Conservation (phyloP, 92 coral and sea anemone species). For the Porites divaricata region DNA sequence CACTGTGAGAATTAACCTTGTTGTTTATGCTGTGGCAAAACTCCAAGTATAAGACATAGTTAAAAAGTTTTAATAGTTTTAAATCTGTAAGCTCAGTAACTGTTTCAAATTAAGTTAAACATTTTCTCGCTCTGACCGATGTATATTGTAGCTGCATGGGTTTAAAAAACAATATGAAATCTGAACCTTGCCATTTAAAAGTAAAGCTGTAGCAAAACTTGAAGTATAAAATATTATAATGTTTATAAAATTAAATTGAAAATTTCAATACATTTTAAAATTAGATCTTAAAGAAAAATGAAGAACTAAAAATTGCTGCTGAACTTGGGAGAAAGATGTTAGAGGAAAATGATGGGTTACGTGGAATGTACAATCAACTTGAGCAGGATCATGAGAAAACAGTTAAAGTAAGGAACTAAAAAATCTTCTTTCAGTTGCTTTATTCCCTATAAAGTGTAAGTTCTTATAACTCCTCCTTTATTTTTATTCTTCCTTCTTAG, state of each 20-base stretch:
- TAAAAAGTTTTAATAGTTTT: no score
- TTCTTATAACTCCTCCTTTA: not conserved
- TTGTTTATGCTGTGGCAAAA: no score
- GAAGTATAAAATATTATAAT: no score
- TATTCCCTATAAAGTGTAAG: not conserved
- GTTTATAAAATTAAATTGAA: not conserved
- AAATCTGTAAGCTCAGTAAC: no score
- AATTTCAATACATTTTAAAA: not conserved
- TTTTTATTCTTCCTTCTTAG: no score
- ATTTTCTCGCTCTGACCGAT: no score
- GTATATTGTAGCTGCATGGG: no score
- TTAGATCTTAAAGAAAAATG: conserved; percentile 88
- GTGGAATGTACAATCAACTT: conserved; percentile 67
- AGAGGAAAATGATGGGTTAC: conserved; percentile 88
- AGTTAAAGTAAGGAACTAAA: conserved; percentile 71
- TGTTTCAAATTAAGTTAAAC: no score
- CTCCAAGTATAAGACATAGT: no score
- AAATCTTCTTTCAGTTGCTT: not conserved
- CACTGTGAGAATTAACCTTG: no score
- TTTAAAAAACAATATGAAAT: no score
- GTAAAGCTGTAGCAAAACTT: no score
- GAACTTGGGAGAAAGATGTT: conserved; percentile 94
- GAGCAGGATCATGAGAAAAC: conserved; percentile 76
- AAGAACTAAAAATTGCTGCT: conserved; percentile 94
- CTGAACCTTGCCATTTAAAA: not conserved